Evolutionary conservation across 2,888 invertebrate species (phyloP).

Genomic region (Myopa tessellatipennis): DNA sequence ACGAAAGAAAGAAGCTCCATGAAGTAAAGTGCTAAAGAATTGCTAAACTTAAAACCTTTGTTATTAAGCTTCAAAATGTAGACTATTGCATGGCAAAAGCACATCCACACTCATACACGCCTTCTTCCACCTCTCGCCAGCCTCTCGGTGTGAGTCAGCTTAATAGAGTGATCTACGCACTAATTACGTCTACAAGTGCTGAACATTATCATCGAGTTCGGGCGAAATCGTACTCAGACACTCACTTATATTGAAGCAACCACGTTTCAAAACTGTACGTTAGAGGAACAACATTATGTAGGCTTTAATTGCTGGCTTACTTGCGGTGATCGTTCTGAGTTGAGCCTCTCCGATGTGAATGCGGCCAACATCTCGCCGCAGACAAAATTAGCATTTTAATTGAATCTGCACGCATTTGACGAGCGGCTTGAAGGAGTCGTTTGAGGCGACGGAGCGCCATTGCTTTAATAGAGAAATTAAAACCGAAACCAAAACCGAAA

Average conservation of each 20-base stretch:
- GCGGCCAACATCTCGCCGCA: constrained; percentile 15
- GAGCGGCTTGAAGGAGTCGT: constrained; percentile 14
- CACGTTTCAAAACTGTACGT: not conserved
- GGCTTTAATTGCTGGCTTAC: constrained; percentile 28
- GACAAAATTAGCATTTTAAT: constrained; percentile 62
- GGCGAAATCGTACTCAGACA: not conserved
- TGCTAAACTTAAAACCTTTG: too few species aligned
- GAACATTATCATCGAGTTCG: constrained; percentile 8
- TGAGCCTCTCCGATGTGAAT: not conserved
- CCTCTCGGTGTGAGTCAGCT: not conserved
- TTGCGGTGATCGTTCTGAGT: not conserved
- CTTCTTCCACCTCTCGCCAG: not conserved
- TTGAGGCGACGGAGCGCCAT: not conserved
- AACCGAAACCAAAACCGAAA: not conserved
- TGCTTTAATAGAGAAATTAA: constrained; percentile 19
- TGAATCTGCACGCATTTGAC: constrained; percentile 59
- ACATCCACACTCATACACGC: too few species aligned
- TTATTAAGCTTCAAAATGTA: too few species aligned
- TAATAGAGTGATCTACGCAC: constrained; percentile 47
- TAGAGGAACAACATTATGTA: not conserved
- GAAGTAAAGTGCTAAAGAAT: too few species aligned
- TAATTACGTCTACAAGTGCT: constrained; percentile 45
- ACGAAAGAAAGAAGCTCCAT: too few species aligned
- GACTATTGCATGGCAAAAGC: too few species aligned
- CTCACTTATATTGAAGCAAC: not conserved